A percentile compares a stretch with the other conserved stretches of the same genome.
Conservation (phyloP, 2,888 invertebrate species). For the Apamea sordens region DNA sequence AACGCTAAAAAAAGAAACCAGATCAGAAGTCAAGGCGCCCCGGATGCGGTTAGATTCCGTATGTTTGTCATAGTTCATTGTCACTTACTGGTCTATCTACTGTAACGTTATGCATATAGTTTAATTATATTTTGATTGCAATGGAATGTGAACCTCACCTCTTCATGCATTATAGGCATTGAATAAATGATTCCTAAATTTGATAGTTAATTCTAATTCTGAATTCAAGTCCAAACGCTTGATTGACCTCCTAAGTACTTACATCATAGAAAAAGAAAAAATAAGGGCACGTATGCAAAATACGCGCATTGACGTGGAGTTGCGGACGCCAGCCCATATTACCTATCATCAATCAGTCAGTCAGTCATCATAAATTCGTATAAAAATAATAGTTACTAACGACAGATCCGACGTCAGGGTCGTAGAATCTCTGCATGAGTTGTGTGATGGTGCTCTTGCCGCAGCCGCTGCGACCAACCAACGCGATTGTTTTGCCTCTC, state of each 20-base stretch:
- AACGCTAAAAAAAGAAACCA: conserved; percentile 21
- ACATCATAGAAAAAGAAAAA: neutral
- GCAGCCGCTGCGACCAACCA: conserved; percentile 95
- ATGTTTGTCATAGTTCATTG: neutral
- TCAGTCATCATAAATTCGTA: neutral
- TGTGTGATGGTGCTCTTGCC: conserved; percentile 96
- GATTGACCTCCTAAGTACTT: neutral
- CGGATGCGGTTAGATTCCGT: neutral
- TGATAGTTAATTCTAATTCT: neutral
- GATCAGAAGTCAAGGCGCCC: neutral
- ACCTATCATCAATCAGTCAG: neutral
- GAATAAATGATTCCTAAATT: neutral
- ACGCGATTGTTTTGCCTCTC: conserved; percentile 92
- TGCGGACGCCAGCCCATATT: no score
- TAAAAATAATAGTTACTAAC: conserved; percentile 59
- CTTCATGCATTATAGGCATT: no score
- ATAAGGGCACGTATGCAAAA: no score
- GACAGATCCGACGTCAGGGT: conserved; percentile 91
- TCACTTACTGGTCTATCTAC: neutral
- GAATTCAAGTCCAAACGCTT: neutral
- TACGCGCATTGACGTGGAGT: no score
- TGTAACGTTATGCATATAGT: neutral
- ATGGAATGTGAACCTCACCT: neutral
- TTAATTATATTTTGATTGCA: neutral
- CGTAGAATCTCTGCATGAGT: conserved; percentile 95